These are phyloP conservation scores for Rhabdornis inornatus DNA, from an alignment of 2,113 vertebrate genomes.

Conservation along the genomic window DNA sequence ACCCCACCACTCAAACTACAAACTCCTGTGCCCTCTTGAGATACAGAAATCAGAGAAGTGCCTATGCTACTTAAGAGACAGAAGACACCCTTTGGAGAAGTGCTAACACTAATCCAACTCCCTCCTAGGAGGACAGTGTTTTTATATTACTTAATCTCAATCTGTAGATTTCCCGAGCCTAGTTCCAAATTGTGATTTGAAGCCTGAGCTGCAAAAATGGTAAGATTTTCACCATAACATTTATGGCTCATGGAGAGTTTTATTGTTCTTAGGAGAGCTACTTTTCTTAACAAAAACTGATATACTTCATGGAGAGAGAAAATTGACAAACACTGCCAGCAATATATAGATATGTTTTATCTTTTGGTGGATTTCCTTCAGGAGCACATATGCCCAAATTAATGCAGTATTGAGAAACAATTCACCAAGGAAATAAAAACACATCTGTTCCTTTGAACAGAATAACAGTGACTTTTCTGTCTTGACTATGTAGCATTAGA, in stretches of 20 bases:
- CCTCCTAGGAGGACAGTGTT: rapidly evolving
- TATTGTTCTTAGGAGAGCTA: background rate
- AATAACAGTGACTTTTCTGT: background rate
- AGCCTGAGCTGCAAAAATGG: background rate
- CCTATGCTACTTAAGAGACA: background rate
- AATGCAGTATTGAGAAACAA: background rate
- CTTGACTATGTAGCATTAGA: background rate
- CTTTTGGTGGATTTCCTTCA: background rate
- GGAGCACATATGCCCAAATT: background rate
- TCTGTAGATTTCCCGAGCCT: background rate
- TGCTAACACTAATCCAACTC: background rate
- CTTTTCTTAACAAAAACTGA: background rate
- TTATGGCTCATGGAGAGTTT: background rate
- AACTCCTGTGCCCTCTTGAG: background rate
- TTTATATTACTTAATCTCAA: background rate
- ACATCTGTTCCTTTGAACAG: background rate
- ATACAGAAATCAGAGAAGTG: background rate
- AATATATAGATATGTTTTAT: background rate
- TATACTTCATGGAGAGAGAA: background rate
- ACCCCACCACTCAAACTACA: background rate
- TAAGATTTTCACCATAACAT: background rate
- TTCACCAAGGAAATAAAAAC: background rate
- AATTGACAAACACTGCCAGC: background rate
- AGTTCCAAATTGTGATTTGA: background rate
- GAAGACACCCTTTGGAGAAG: background rate